Evolutionary conservation across 2,797 vertebrate genomes (phyloP).

Genomic region (Oreortyx pictus): DNA sequence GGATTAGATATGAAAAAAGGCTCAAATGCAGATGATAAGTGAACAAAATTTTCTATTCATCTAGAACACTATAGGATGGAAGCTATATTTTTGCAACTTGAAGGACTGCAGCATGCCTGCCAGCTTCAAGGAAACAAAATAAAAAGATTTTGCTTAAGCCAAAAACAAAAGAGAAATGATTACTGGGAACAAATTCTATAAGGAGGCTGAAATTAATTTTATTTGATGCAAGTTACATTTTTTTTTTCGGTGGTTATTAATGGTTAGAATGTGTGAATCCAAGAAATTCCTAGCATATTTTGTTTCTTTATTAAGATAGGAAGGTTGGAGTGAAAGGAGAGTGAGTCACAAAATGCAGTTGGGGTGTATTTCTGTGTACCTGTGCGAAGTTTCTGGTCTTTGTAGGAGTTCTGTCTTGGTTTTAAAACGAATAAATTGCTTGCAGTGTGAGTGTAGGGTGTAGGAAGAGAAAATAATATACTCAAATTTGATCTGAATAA

Average conservation of each 20-base stretch:
- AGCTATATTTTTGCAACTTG: neutral
- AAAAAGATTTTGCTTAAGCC: neutral
- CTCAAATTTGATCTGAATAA: neutral
- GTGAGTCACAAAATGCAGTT: neutral
- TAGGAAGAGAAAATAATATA: neutral
- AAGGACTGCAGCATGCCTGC: neutral
- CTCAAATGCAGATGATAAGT: neutral
- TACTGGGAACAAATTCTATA: neutral
- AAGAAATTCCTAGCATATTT: neutral
- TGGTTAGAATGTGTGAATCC: neutral
- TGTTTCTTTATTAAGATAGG: neutral
- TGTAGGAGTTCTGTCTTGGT: neutral
- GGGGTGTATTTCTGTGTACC: neutral
- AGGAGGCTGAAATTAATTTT: neutral
- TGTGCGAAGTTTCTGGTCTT: neutral
- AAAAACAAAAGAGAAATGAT: neutral
- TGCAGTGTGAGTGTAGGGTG: neutral
- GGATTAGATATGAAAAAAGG: neutral
- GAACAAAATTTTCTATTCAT: neutral
- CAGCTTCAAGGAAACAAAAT: neutral
- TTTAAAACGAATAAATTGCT: neutral
- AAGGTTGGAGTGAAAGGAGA: neutral
- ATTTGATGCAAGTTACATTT: neutral
- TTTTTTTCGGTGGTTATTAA: neutral
- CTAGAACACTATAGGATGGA: neutral